Evolutionary conservation across 2,797 vertebrate species (phyloP), one percentile per base, ranked within the genome.

Genomic region (Protonibea diacanthus): DNA sequence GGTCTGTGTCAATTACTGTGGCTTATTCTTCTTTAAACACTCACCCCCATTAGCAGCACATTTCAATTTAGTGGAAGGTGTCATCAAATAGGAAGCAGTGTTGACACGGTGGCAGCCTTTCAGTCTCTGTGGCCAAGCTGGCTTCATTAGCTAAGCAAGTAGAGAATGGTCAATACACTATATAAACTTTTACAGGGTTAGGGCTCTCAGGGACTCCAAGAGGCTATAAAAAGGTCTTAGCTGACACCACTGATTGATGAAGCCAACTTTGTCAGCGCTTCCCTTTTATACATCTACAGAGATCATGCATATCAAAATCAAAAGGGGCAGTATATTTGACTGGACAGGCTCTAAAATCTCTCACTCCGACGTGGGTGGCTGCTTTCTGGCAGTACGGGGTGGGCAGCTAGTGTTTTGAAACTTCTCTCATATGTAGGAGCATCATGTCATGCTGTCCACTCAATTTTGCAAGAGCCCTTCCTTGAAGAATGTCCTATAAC

Each of bases 21-120:
- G 55, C 93, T 93, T 80, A 89, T 94, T 94, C 92, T 83, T 67
- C 85, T 91, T 91, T 91, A 94, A 96, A 95, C 93, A 86, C 91
- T 93, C 91, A 57, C 79, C 89, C 60, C 89, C 73, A 86, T 90
- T 93, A 84, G 88, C 89, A 85, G 87, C 58, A 84, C 91, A 91
- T 95, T 95, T 92, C 90, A 92, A 90, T 95, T 91, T 92, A 88
- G 90, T 77, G 75, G 29, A 88, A 96, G 94, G 95, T 95, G 95
- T 95, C 85, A 80, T 94, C 88, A 87, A 91, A 91, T 66, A 86
- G 88, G 91, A 91, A 83, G 81, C 80, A 81, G 68, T 93, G 94
- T 90, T 95, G 94, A 95, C 91, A 89, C 57, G 78, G 89, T 73
- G 73, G 86, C 89, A 73, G 82, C 60, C 86, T 80, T 33, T 60